These are phyloP conservation scores for Drosophila villosipedis DNA, from an alignment of 2,888 invertebrate genomes.

Conservation along the genomic window DNA sequence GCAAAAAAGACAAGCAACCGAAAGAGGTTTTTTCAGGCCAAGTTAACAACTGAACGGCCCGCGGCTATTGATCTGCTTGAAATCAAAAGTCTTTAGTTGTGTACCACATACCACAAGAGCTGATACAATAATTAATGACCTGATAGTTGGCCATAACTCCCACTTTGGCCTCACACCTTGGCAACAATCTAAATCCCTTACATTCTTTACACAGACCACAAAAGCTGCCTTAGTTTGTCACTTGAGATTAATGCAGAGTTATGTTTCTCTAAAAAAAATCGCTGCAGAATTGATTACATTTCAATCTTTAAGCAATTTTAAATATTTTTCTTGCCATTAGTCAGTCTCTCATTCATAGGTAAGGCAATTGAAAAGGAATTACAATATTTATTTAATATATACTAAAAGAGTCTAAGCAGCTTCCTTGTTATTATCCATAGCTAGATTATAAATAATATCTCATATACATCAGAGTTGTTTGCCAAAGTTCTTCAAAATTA, in stretches of 20 bases:
- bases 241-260: neutral
- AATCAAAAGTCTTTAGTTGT: conserved; percentile 83
- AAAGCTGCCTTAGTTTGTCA: conserved; percentile 1
- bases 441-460: neutral
- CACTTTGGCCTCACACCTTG: conserved; percentile 14
- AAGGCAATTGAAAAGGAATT: neutral
- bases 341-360: neutral
- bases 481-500: neutral
- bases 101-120: conserved; percentile 51
- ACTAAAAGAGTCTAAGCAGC: neutral
- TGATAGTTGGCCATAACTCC: conserved; percentile 54
- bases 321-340: neutral
- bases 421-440: neutral
- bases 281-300: neutral
- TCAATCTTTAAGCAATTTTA: neutral
- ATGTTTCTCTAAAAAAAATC: neutral
- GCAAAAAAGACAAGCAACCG: conserved; percentile 40
- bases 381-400: neutral
- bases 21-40: conserved; percentile 34
- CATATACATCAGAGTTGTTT: too few relatives aligned
- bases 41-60: conserved; percentile 52
- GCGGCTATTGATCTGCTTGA: conserved; percentile 80
- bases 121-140: conserved; percentile 80
- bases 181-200: neutral
- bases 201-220: neutral